These are phyloP conservation scores for Sweltsa coloradensis DNA, from an alignment of 1,140 invertebrate species.

Conservation along the genomic window DNA sequence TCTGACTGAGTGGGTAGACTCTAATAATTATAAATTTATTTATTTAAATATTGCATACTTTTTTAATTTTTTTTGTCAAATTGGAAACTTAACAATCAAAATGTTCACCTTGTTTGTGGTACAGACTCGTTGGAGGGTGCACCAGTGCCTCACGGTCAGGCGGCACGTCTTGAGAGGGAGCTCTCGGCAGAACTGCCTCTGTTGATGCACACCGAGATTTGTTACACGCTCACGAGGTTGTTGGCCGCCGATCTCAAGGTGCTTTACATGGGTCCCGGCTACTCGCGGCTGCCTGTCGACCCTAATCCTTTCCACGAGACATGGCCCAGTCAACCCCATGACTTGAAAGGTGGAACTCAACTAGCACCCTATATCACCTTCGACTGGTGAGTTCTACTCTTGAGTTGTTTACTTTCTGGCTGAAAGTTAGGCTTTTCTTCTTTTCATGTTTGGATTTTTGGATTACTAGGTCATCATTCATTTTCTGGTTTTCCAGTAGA, in stretches of 20 bases:
- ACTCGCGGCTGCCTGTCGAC: slow-evolving; percentile 25
- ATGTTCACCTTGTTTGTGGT: slow-evolving; percentile 5
- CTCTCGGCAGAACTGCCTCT: slow-evolving; percentile 55
- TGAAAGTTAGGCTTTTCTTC: background rate
- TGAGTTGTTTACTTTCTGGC: background rate
- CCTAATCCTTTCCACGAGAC: slow-evolving; percentile 51
- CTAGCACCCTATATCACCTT: slow-evolving; percentile 74
- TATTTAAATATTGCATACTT: too few species aligned
- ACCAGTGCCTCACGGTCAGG: slow-evolving; percentile 20
- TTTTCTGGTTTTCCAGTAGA: slow-evolving; percentile 1
- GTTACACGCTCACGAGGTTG: slow-evolving; percentile 73
- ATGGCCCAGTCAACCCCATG: slow-evolving; percentile 42
- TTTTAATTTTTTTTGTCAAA: too few species aligned
- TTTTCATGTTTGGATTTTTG: background rate
- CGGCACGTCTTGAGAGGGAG: slow-evolving; percentile 34
- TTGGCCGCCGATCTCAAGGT: slow-evolving; percentile 76
- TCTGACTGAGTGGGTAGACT: too few species aligned
- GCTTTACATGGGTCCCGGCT: slow-evolving; percentile 45
- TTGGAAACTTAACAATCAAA: background rate
- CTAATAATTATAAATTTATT: too few species aligned
- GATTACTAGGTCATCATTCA: background rate
- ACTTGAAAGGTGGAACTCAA: slow-evolving; percentile 70
- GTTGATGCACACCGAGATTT: slow-evolving; percentile 63
- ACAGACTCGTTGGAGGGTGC: slow-evolving; percentile 18
- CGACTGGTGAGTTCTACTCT: slow-evolving; percentile 52